These are phyloP conservation scores for Athalia cordata DNA, from an alignment of 2,888 invertebrate species.

Conservation along the genomic window DNA sequence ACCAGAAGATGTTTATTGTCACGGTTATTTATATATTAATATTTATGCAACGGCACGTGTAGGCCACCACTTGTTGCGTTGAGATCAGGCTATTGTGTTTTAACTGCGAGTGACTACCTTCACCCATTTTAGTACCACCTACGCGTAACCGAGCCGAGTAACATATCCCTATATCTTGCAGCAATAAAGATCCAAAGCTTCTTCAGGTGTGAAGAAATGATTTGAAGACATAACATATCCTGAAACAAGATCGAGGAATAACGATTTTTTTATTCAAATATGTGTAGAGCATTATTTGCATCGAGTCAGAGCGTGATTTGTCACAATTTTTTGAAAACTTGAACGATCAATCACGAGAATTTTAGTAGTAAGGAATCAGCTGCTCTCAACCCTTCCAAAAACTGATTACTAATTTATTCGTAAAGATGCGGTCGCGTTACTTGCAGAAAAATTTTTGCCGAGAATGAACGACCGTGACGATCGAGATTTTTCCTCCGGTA, in stretches of 20 bases:
- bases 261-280: neutral
- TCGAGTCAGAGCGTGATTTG: slow-evolving; percentile 4
- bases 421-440: neutral
- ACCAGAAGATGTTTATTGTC: slow-evolving; percentile 52
- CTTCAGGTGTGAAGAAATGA: slow-evolving; percentile 14
- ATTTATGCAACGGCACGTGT: slow-evolving; percentile 60
- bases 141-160: slow-evolving; percentile 52
- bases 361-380: too few relatives aligned
- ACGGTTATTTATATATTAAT: slow-evolving; percentile 59
- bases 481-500: slow-evolving; percentile 17
- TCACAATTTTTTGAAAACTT: slow-evolving; percentile 5
- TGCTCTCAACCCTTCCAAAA: too few relatives aligned
- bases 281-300: slow-evolving; percentile 13
- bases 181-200: neutral
- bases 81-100: slow-evolving; percentile 60
- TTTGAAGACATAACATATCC: neutral
- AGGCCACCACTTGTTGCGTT: slow-evolving; percentile 68
- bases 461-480: slow-evolving; percentile 21
- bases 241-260: slow-evolving; percentile 11
- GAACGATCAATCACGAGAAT: neutral
- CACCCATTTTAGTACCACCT: slow-evolving; percentile 69
- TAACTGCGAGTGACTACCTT: slow-evolving; percentile 56
- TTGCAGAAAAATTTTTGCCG: neutral
- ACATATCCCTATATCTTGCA: slow-evolving; percentile 7
- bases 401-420: too few relatives aligned